These are phyloP conservation scores for Achatina immaculata DNA, from an alignment of 1,140 invertebrate species.

Conservation along the genomic window DNA sequence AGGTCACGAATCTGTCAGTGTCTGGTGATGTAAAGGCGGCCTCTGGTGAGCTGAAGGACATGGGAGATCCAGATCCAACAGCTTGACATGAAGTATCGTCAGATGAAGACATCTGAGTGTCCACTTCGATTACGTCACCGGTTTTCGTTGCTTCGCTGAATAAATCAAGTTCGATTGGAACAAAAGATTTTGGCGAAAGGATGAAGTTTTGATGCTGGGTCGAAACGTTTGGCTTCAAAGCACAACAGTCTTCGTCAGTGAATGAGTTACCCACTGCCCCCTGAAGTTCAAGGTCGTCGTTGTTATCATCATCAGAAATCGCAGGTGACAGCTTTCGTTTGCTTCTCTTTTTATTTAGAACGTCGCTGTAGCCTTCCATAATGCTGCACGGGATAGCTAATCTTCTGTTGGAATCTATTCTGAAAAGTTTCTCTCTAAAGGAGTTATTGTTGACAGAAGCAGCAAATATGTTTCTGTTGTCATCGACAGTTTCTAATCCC, in stretches of 20 bases:
- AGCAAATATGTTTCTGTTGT: not conserved
- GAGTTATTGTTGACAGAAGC: not conserved
- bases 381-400: not conserved
- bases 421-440: not conserved
- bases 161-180: not conserved
- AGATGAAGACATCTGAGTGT: slow-evolving; percentile 5
- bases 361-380: not conserved
- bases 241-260: slow-evolving; percentile 29
- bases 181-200: not conserved
- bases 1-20: slow-evolving; percentile 28
- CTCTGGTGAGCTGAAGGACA: slow-evolving; percentile 37
- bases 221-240: not conserved
- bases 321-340: not conserved
- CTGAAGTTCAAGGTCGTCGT: not conserved
- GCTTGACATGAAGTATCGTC: slow-evolving; percentile 20
- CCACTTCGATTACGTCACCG: not conserved
- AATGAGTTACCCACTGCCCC: slow-evolving; percentile 8
- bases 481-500: not conserved
- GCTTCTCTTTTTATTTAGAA: not conserved
- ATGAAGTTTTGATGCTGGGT: slow-evolving; percentile 7
- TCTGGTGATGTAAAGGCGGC: slow-evolving; percentile 4
- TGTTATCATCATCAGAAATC: not conserved
- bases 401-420: not conserved
- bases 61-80: slow-evolving; percentile 13
- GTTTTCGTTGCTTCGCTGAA: not conserved